Percentiles rank a stretch among this genome's conserved stretches.
These are phyloP conservation scores for Drosophila meridionalis DNA, from an alignment of 2,888 invertebrate genomes.

Conservation along the genomic window DNA sequence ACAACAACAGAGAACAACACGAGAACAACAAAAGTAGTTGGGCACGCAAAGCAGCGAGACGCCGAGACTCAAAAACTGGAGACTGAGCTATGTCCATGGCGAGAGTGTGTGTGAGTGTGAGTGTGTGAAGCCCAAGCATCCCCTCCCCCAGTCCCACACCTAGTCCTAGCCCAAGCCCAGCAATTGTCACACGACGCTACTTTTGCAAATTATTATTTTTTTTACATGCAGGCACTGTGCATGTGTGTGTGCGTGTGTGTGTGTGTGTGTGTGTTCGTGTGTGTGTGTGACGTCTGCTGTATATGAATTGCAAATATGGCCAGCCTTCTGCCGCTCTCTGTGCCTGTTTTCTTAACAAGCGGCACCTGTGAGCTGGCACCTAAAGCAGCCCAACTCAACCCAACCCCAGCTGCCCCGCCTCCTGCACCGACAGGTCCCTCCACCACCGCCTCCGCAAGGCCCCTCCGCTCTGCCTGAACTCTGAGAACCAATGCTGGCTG, in stretches of 20 bases:
- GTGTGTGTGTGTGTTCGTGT: slow-evolving; percentile 16
- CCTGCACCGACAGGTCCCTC: background rate
- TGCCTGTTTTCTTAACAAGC: slow-evolving; percentile 72
- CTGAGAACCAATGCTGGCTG: slow-evolving; percentile 26
- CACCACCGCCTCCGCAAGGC: background rate
- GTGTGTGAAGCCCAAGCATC: background rate
- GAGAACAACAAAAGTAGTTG: slow-evolving; percentile 53
- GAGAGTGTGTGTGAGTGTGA: background rate
- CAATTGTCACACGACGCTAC: slow-evolving; percentile 81
- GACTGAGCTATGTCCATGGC: slow-evolving; percentile 28
- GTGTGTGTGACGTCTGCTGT: slow-evolving; percentile 62
- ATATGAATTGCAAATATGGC: slow-evolving; percentile 79
- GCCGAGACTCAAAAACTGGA: slow-evolving; percentile 48
- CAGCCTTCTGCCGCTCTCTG: slow-evolving; percentile 43
- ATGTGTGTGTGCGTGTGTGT: slow-evolving; percentile 15
- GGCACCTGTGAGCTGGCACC: slow-evolving; percentile 76
- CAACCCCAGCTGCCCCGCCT: background rate
- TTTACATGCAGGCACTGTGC: slow-evolving; percentile 14
- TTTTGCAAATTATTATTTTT: slow-evolving; percentile 77
- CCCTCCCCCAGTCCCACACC: slow-evolving; percentile 27
- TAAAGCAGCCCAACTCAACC: slow-evolving; percentile 25
- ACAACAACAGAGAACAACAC: slow-evolving; percentile 19
- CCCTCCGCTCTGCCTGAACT: slow-evolving; percentile 7
- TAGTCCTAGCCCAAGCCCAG: slow-evolving; percentile 36
- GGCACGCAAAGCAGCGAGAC: slow-evolving; percentile 58